phyloP scores from a whole-genome alignment of 2,113 vertebrate species.

The Meles meles region DNA sequence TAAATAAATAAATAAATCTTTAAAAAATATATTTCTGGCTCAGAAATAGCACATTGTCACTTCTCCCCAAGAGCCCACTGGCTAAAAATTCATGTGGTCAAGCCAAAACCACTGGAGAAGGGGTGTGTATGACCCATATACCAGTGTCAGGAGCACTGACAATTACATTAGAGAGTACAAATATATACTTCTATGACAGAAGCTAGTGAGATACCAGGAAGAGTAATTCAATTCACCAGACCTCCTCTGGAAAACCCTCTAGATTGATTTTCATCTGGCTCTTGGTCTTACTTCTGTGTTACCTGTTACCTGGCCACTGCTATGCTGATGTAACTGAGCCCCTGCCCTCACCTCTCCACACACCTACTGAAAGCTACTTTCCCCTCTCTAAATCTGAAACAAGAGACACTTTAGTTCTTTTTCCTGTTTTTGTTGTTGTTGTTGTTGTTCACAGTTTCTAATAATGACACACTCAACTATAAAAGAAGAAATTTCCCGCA shows the following conservation, averaged over 20 bases:
- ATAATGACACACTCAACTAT: not conserved
- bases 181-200: not conserved
- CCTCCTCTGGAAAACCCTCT: not conserved
- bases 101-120: not conserved
- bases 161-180: not conserved
- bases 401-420: not conserved
- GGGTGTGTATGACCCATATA: too few species aligned
- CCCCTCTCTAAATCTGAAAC: not conserved
- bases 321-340: not conserved
- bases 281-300: not conserved
- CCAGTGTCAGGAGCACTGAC: not conserved
- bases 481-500: not conserved
- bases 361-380: accelerated
- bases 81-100: not conserved
- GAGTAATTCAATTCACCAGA: not conserved
- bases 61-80: not conserved
- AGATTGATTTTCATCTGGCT: not conserved
- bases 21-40: not conserved
- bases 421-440: not conserved
- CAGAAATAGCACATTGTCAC: not conserved
- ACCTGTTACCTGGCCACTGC: not conserved
- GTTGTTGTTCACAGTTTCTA: not conserved
- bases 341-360: not conserved
- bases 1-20: not conserved
- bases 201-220: not conserved